Base-by-base conservation (phyloP, 2,797 vertebrate genomes). In the Mormyrus proboscirostris region DNA sequence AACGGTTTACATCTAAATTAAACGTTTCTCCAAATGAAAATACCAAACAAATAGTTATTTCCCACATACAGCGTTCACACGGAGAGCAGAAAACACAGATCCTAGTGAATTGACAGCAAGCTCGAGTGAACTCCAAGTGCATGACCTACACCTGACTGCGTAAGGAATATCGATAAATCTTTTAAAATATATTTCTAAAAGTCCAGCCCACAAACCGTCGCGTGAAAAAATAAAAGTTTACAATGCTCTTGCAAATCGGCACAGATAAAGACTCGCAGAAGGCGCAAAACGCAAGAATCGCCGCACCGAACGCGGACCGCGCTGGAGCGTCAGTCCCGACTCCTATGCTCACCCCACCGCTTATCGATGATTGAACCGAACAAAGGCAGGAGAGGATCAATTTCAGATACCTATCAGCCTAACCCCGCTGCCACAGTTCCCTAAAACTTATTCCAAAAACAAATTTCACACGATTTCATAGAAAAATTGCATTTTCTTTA, bases 321-420 rank as follows among this genome's bases (percentile, higher is more conserved):
- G 22, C 33, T 47, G 38, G 16, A 44, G 86, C 86, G 10, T 16
- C 85, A 41, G 53, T 38, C 50, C 25, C 85, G 10, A 22, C 53
- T 84, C 82, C 47, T 4, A 88, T 86, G 92, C 92, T 92, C 91
- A 88, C 89, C 79, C 88, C 87, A 91, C 91, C 91, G 92, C 91
- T 90, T 91, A 95, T 95, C 95, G 92, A 94, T 95, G 94, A 94
- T 90, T 92, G 94, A 94, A 95, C 94, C 93, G 94, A 96, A 96
- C 96, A 96, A 96, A 96, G 96, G 95, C 95, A 93, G 93, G 89
- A 92, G 91, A 89, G 93, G 93, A 95, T 96, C 96, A 93, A 95
- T 96, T 94, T 89, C 95, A 94, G 92, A 95, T 95, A 94, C 94
- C 93, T 93, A 94, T 95, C 95, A 94, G 93, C 94, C 93, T 93